These are phyloP conservation scores for Andrena marginata DNA, from an alignment of 2,888 invertebrate species.

Conservation along the genomic window DNA sequence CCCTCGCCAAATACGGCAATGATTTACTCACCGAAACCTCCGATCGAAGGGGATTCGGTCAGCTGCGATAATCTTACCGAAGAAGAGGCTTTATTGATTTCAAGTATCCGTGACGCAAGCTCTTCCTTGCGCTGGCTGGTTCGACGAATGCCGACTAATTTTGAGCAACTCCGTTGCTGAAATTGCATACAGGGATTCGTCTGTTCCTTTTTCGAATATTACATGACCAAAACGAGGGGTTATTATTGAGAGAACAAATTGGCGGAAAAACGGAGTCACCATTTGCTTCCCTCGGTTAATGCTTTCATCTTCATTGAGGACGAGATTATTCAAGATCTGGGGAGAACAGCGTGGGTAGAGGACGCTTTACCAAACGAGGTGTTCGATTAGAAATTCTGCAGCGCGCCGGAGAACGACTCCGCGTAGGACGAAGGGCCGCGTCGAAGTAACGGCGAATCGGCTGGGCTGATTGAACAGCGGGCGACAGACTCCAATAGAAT, in stretches of 20 bases:
- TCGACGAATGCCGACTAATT: too few relatives aligned
- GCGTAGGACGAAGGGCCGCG: neutral
- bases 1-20: conserved; percentile 3
- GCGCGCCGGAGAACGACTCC: neutral
- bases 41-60: conserved; percentile 1
- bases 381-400: neutral
- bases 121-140: too few relatives aligned
- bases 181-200: too few relatives aligned
- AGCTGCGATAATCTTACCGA: neutral
- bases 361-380: neutral
- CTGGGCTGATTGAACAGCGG: conserved; percentile 4
- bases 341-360: neutral
- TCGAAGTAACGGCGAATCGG: conserved; percentile 13
- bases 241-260: too few relatives aligned
- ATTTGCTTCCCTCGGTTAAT: neutral
- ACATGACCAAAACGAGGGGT: too few relatives aligned
- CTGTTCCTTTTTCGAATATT: too few relatives aligned
- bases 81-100: neutral
- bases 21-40: conserved; percentile 1
- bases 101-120: neutral
- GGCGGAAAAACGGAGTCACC: too few relatives aligned
- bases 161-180: too few relatives aligned
- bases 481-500: conserved; percentile 30
- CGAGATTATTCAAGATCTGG: neutral
- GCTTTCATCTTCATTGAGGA: neutral